phyloP scores from a whole-genome alignment of 2,797 vertebrate genomes.

The Xenopus petersii region DNA sequence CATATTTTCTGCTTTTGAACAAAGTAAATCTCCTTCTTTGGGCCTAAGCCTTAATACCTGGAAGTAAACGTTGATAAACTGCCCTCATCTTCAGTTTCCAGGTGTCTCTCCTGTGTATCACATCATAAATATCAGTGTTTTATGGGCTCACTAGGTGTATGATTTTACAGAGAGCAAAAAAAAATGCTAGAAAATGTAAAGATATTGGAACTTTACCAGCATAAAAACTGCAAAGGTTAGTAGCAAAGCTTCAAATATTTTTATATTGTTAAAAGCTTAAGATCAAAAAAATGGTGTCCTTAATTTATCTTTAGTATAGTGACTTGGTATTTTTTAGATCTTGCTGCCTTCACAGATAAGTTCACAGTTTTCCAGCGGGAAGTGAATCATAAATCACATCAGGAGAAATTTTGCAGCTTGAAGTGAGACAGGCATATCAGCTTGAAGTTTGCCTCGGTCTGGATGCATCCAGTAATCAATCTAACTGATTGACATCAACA shows the following conservation, averaged over 20 bases:
- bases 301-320: constrained; percentile 26
- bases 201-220: constrained; percentile 4
- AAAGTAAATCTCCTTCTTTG: neutral
- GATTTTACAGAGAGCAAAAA: neutral
- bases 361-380: constrained; percentile 47
- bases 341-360: constrained; percentile 47
- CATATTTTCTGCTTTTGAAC: no score
- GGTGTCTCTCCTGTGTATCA: neutral
- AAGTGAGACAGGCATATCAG: constrained; percentile 50
- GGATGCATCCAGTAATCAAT: constrained; percentile 51
- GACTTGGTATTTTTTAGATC: constrained; percentile 48
- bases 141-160: neutral
- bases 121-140: neutral
- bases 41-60: neutral
- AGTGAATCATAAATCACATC: constrained; percentile 56
- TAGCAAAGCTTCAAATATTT: constrained; percentile 31
- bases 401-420: constrained; percentile 56
- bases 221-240: constrained; percentile 36
- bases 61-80: no score
- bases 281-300: constrained; percentile 34
- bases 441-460: constrained; percentile 51
- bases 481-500: constrained; percentile 57
- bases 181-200: neutral
- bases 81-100: neutral
- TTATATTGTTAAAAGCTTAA: constrained; percentile 44